These are phyloP conservation scores for Synanthedon myopaeformis DNA, from an alignment of 2,888 invertebrate species.

Conservation along the genomic window DNA sequence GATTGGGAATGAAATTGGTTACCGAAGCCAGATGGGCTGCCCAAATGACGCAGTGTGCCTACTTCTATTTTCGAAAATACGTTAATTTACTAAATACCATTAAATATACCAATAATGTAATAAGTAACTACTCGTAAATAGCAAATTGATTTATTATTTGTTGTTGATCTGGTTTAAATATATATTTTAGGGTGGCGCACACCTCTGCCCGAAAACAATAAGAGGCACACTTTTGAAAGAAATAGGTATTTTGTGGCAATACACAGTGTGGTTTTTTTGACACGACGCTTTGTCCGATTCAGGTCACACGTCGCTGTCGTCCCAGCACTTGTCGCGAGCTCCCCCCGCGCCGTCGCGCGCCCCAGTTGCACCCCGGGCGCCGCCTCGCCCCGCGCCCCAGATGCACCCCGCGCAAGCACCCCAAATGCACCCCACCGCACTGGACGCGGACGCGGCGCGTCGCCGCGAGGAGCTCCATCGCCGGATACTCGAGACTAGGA, in stretches of 20 bases:
- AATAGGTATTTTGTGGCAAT: not conserved
- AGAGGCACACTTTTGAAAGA: no score
- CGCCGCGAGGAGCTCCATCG: conserved; percentile 84
- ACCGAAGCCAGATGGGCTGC: no score
- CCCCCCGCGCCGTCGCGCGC: conserved; percentile 32
- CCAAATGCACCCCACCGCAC: conserved; percentile 62
- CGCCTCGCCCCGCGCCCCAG: conserved; percentile 46
- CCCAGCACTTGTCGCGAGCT: conserved; percentile 62
- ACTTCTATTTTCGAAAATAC: no score
- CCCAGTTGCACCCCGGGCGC: conserved; percentile 48
- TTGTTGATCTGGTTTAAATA: no score
- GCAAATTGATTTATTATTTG: no score
- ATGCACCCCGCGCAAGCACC: conserved; percentile 37
- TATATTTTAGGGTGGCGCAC: no score
- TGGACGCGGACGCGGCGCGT: conserved; percentile 74
- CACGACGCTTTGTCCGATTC: conserved; percentile 1
- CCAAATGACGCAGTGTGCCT: no score
- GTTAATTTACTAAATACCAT: no score
- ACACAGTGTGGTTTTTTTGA: not conserved
- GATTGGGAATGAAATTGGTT: no score
- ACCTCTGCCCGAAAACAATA: no score
- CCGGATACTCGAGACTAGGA: conserved; percentile 85
- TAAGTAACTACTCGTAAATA: no score
- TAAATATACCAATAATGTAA: no score
- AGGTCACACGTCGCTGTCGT: conserved; percentile 72